A percentile compares a stretch with the other conserved stretches of the same genome.
Evolutionary conservation across 2,888 invertebrate genomes (phyloP).

Genomic region (Liposcelis brunnea): DNA sequence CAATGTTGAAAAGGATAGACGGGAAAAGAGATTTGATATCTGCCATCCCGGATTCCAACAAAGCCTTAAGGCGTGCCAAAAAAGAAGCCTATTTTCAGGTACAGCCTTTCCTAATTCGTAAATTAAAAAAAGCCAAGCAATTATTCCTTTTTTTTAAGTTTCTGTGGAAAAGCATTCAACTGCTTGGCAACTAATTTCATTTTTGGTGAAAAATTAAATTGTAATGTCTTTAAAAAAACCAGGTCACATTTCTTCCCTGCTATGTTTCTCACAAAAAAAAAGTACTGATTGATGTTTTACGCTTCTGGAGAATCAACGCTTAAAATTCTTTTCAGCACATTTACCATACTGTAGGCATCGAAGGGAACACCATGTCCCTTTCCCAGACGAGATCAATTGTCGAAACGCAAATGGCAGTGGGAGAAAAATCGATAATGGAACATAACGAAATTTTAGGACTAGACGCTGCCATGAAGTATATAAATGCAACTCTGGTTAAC

Average conservation of each 20-base stretch:
- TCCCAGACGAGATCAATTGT: conserved; percentile 80
- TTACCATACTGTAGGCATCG: conserved; percentile 92
- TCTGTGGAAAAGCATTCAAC: too few relatives aligned
- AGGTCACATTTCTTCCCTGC: too few relatives aligned
- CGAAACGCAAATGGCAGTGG: conserved; percentile 74
- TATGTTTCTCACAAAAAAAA: neutral
- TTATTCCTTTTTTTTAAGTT: conserved; percentile 4
- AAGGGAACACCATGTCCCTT: conserved; percentile 92
- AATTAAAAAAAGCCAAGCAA: too few relatives aligned
- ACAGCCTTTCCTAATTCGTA: neutral
- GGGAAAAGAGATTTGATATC: conserved; percentile 66
- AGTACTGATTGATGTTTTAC: too few relatives aligned
- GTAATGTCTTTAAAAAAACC: too few relatives aligned
- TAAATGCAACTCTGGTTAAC: conserved; percentile 62
- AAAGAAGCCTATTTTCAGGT: conserved; percentile 83
- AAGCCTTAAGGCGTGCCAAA: conserved; percentile 70
- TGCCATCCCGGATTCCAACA: conserved; percentile 60
- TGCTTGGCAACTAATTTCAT: neutral
- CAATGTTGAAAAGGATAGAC: conserved; percentile 61
- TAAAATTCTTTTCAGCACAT: too few relatives aligned
- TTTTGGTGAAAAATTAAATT: too few relatives aligned
- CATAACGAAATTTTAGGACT: conserved; percentile 93
- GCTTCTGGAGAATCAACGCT: too few relatives aligned
- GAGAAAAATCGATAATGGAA: conserved; percentile 84
- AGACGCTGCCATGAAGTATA: conserved; percentile 87